These are phyloP conservation scores for Diplodus puntazzo DNA, from an alignment of 2,797 vertebrate genomes.

Conservation along the genomic window DNA sequence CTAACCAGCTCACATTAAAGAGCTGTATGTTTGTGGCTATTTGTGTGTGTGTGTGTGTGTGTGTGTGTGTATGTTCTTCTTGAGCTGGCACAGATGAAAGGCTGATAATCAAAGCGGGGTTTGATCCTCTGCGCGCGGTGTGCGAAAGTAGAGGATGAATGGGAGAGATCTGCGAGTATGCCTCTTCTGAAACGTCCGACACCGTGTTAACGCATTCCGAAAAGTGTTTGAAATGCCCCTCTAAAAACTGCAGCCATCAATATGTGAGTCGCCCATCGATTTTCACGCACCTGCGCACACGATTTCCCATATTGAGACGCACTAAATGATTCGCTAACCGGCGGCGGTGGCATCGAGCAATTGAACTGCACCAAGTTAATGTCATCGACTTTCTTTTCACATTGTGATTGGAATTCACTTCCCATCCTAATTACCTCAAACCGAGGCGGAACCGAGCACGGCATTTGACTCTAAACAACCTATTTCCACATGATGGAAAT, in stretches of 20 bases:
- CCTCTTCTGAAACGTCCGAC: conserved; percentile 27
- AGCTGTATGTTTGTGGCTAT: conserved; percentile 15
- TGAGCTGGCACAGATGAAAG: conserved; percentile 67
- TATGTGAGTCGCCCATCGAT: conserved; percentile 27
- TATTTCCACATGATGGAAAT: conserved; percentile 58
- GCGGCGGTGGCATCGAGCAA: conserved; percentile 16
- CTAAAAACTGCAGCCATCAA: conserved; percentile 22
- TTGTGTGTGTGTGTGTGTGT: conserved; percentile 11
- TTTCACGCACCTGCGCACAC: conserved; percentile 42
- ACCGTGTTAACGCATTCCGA: not conserved
- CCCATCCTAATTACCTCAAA: conserved; percentile 59
- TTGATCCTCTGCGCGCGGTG: conserved; percentile 62
- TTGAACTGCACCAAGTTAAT: conserved; percentile 46
- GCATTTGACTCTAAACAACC: conserved; percentile 61
- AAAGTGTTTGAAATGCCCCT: conserved; percentile 31
- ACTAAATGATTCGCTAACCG: conserved; percentile 58
- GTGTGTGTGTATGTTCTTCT: conserved; percentile 36
- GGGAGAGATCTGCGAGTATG: conserved; percentile 3
- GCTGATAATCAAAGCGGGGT: conserved; percentile 70
- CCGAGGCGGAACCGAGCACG: conserved; percentile 47
- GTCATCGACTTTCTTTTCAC: conserved; percentile 58
- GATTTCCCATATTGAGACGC: conserved; percentile 53
- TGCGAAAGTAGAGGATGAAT: conserved; percentile 11
- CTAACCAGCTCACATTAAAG: conserved; percentile 46
- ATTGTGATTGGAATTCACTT: conserved; percentile 57